These are phyloP conservation scores for Pseudoips prasinana DNA, from an alignment of 2,888 invertebrate species.

Conservation along the genomic window DNA sequence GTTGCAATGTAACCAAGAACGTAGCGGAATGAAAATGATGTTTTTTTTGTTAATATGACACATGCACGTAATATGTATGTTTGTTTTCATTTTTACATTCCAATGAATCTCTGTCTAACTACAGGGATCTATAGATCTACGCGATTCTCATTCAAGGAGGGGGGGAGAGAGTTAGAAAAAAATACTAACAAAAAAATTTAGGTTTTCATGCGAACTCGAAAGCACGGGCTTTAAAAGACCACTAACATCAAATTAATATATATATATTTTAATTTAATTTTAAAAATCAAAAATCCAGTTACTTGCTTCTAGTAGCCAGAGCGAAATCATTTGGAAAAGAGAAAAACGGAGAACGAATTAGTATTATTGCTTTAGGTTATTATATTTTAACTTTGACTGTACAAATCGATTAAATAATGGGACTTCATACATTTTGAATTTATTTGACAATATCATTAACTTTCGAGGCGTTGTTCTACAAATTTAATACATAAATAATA, in stretches of 20 bases:
- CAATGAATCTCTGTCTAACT: slow-evolving; percentile 76
- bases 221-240: slow-evolving; percentile 53
- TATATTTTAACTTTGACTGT: slow-evolving; percentile 20
- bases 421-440: too few species aligned
- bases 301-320: slow-evolving; percentile 82
- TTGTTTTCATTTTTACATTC: slow-evolving; percentile 40
- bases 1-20: slow-evolving; percentile 55
- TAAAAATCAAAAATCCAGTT: slow-evolving; percentile 50
- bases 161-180: slow-evolving; percentile 33
- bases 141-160: slow-evolving; percentile 67
- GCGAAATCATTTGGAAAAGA: slow-evolving; percentile 70
- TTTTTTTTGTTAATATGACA: slow-evolving; percentile 2
- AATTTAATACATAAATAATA: too few species aligned
- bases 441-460: too few species aligned
- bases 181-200: slow-evolving; percentile 38
- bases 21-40: slow-evolving; percentile 15
- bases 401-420: too few species aligned
- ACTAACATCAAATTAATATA: slow-evolving; percentile 63
- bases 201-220: slow-evolving; percentile 62
- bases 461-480: too few species aligned
- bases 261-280: slow-evolving; percentile 22
- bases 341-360: slow-evolving; percentile 52
- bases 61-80: slow-evolving; percentile 1
- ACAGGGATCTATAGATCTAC: slow-evolving; percentile 68
- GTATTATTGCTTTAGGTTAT: slow-evolving; percentile 38